phyloP scores from a whole-genome alignment of 2,797 vertebrate species.

The Morelia viridis region DNA sequence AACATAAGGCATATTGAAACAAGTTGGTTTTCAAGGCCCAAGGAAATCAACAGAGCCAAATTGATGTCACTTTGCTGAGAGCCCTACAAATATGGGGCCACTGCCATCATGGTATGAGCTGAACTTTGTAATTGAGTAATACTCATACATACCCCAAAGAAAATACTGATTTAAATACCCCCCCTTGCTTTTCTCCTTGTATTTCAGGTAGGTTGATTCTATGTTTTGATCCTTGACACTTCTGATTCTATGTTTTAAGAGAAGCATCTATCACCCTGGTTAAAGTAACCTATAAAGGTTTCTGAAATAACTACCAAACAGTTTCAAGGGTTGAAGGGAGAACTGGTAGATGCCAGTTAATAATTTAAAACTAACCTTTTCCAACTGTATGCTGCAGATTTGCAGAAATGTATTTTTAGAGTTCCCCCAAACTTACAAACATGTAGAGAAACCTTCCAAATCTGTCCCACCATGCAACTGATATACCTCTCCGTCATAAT shows the following conservation, averaged over 20 bases:
- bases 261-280: not conserved
- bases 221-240: not conserved
- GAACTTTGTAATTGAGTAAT: not conserved
- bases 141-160: not conserved
- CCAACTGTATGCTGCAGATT: not conserved
- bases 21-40: not conserved
- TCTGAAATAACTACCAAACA: not conserved
- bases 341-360: not conserved
- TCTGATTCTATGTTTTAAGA: not conserved
- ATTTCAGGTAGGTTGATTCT: not conserved
- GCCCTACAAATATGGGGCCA: not conserved
- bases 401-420: not conserved
- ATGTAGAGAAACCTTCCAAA: not conserved
- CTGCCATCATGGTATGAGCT: not conserved
- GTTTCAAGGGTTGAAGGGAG: not conserved
- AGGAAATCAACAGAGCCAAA: not conserved
- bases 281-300: not conserved
- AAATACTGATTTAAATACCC: not conserved
- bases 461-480: not conserved
- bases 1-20: not conserved
- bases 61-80: not conserved
- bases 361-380: not conserved
- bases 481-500: not conserved
- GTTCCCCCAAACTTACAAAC: too few relatives aligned
- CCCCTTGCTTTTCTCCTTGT: not conserved